Conservation (phyloP, 1,140 invertebrate genomes). For the Calycopis cecrops region DNA sequence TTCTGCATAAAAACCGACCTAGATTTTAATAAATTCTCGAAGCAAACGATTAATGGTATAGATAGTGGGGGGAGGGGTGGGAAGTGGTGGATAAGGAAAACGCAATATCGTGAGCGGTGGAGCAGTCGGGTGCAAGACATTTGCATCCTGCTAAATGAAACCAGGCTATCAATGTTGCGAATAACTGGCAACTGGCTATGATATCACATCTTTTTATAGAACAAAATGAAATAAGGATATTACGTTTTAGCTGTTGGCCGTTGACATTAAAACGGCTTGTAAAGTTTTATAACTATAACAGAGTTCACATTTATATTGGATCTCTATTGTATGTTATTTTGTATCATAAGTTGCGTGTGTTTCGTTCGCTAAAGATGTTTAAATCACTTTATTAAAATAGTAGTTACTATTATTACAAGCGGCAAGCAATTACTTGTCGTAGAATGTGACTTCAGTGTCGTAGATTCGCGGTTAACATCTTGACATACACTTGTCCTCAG, state of each 20-base stretch:
- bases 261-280: background rate
- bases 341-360: no score
- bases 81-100: slow-evolving; percentile 29
- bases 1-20: slow-evolving; percentile 39
- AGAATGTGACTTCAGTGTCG: no score
- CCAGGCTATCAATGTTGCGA: slow-evolving; percentile 55
- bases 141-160: slow-evolving; percentile 63
- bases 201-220: slow-evolving; percentile 24
- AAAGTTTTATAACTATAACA: no score
- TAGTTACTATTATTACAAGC: no score
- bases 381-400: no score
- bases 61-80: slow-evolving; percentile 41
- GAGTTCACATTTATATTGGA: no score
- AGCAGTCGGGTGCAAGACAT: slow-evolving; percentile 49
- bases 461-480: no score
- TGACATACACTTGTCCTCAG: no score
- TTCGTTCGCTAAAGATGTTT: no score
- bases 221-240: slow-evolving; percentile 16
- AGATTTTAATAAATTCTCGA: slow-evolving; percentile 58
- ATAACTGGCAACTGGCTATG: slow-evolving; percentile 26
- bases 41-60: slow-evolving; percentile 55
- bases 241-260: slow-evolving; percentile 4
- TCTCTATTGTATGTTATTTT: no score
- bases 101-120: slow-evolving; percentile 54
- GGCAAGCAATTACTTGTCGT: no score